Conservation (phyloP, 2,113 vertebrate species). For the Spermophilus dauricus region DNA sequence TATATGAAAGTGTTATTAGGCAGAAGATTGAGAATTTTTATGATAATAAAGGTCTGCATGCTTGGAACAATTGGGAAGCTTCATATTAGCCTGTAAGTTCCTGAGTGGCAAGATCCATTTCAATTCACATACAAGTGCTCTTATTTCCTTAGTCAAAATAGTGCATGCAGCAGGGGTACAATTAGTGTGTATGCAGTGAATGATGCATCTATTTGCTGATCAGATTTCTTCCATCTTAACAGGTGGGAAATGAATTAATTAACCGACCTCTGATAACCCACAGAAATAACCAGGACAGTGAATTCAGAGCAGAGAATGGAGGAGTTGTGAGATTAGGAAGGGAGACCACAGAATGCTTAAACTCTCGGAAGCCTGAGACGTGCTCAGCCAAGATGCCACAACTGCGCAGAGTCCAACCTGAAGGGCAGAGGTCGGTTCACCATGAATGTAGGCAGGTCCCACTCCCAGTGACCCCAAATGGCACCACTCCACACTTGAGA, state of each 20-base stretch:
- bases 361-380: neutral
- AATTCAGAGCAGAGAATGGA: neutral
- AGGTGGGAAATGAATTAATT: neutral
- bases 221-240: constrained; percentile 31
- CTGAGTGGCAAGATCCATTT: neutral
- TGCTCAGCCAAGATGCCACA: neutral
- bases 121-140: neutral
- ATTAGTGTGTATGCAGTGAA: neutral
- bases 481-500: neutral
- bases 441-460: neutral
- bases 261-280: too few species aligned
- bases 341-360: neutral
- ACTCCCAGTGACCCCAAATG: accelerated
- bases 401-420: neutral
- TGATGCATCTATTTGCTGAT: neutral
- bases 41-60: neutral
- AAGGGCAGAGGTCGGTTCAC: neutral
- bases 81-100: neutral
- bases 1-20: neutral
- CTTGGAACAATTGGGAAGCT: constrained; percentile 20
- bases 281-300: neutral
- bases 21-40: constrained; percentile 1
- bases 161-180: neutral
- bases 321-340: neutral
- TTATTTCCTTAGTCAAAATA: neutral